Percentiles rank a stretch among this genome's conserved stretches.
These are phyloP conservation scores for Caenorhabditis remanei DNA, from an alignment of 1,140 invertebrate genomes.

Conservation along the genomic window DNA sequence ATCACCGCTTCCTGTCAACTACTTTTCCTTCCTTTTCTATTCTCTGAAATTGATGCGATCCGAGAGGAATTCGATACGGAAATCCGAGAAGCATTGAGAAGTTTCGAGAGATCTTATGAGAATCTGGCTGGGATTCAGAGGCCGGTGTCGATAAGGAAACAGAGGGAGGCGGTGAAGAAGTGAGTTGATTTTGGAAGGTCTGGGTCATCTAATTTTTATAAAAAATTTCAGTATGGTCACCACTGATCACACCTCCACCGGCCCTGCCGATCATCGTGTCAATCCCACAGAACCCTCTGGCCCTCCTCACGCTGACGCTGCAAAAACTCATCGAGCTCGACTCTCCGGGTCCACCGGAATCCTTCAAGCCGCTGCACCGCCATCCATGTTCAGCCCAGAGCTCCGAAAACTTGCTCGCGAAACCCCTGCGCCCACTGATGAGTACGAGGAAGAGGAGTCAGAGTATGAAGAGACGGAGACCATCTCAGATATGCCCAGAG, in stretches of 20 bases:
- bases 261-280: not conserved
- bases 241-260: not conserved
- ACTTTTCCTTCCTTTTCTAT: conserved; percentile 36
- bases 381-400: not conserved
- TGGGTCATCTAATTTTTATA: not conserved
- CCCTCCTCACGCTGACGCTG: not conserved
- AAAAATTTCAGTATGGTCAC: conserved; percentile 2
- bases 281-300: not conserved
- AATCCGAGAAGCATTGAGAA: conserved; percentile 5
- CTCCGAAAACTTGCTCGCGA: conserved; percentile 10
- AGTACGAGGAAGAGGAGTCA: conserved; percentile 19
- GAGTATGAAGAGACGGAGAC: conserved; percentile 1
- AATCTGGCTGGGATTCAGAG: not conserved
- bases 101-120: conserved; percentile 43
- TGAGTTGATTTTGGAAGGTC: not conserved
- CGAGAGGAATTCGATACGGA: conserved; percentile 11
- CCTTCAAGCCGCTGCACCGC: not conserved
- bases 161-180: not conserved
- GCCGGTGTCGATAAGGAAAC: not conserved
- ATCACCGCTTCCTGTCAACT: conserved; percentile 19
- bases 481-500: not conserved
- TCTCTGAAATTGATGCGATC: conserved; percentile 47
- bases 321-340: not conserved
- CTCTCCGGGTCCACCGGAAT: not conserved
- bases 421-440: conserved; percentile 9